Evolutionary conservation across 2,888 invertebrate species (phyloP).

Genomic region (Chirona hameri): DNA sequence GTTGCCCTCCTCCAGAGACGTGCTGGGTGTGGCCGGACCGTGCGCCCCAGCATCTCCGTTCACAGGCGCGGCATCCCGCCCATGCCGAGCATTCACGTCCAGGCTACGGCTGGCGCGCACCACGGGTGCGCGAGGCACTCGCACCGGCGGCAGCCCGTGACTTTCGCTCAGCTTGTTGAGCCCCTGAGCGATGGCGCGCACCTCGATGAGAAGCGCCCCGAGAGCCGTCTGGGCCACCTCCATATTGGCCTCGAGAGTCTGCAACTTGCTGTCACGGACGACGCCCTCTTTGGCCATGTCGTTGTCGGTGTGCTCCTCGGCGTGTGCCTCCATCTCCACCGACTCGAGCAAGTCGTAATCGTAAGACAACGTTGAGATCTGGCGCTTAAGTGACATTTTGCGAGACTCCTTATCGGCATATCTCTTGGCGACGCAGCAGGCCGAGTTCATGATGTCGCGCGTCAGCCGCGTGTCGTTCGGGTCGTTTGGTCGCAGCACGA

Average conservation of each 20-base stretch:
- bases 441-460: constrained; percentile 7
- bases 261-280: background rate
- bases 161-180: background rate
- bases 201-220: background rate
- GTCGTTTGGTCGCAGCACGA: background rate
- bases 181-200: background rate
- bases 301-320: background rate
- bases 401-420: background rate
- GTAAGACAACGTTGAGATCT: background rate
- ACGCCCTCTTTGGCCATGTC: background rate
- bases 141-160: background rate
- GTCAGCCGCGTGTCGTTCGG: background rate
- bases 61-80: no score
- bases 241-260: background rate
- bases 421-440: background rate
- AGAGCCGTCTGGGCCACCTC: background rate
- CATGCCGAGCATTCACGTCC: no score
- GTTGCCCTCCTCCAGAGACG: no score
- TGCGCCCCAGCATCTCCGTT: no score
- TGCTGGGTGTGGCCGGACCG: no score
- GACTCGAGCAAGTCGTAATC: background rate
- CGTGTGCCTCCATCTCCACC: background rate
- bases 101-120: background rate
- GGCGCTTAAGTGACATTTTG: background rate
- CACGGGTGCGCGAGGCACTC: background rate